Conservation (phyloP, 2,113 vertebrate species). For the Maccullochella peelii region DNA sequence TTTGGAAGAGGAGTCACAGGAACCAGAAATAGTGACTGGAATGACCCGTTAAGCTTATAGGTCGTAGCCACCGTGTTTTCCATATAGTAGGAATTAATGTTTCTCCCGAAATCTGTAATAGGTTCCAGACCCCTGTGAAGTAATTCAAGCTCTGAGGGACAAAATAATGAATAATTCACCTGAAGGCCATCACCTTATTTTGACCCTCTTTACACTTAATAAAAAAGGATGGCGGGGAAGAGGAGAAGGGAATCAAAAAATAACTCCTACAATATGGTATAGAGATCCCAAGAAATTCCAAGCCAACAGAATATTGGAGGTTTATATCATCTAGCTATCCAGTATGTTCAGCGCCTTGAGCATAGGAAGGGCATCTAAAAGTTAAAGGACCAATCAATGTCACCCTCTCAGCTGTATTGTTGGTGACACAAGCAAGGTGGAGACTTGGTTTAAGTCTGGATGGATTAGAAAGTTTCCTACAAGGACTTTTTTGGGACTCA, state of each 20-base stretch:
- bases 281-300: not conserved
- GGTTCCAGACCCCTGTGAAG: slow-evolving; percentile 49
- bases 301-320: not conserved
- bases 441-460: slow-evolving; percentile 7
- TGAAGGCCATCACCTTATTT: slow-evolving; percentile 49
- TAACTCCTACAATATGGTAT: not conserved
- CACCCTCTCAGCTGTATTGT: not conserved
- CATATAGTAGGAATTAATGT: slow-evolving; percentile 56
- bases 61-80: slow-evolving; percentile 43
- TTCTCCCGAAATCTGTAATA: slow-evolving; percentile 31
- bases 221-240: not conserved
- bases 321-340: not conserved
- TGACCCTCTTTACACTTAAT: slow-evolving; percentile 56
- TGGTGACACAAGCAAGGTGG: not conserved
- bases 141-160: slow-evolving; percentile 57
- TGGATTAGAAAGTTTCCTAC: slow-evolving; percentile 16
- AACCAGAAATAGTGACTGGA: slow-evolving; percentile 40
- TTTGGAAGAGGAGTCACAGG: slow-evolving; percentile 41
- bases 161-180: slow-evolving; percentile 57
- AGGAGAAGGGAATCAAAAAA: slow-evolving; percentile 21
- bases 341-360: not conserved
- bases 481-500: not conserved
- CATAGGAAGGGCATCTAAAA: slow-evolving; percentile 3
- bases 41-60: slow-evolving; percentile 53
- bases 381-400: not conserved